These are phyloP conservation scores for Epicauta chinensis DNA, from an alignment of 1,140 invertebrate genomes.

Conservation along the genomic window DNA sequence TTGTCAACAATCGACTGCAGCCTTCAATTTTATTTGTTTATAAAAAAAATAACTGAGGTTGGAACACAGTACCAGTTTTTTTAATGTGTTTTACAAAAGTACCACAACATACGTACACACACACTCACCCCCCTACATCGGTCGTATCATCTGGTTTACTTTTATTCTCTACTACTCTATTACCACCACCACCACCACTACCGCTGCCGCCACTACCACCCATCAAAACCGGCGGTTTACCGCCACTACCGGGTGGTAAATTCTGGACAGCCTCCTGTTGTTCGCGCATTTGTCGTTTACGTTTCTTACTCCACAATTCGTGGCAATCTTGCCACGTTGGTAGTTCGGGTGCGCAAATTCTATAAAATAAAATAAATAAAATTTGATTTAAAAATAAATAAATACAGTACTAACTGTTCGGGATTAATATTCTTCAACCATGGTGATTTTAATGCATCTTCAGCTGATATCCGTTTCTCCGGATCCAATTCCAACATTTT, in stretches of 20 bases:
- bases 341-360: slow-evolving; percentile 74
- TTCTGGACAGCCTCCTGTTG: slow-evolving; percentile 58
- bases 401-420: slow-evolving; percentile 66
- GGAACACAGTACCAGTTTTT: slow-evolving; percentile 17
- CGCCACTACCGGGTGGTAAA: slow-evolving; percentile 42
- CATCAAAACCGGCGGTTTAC: slow-evolving; percentile 37
- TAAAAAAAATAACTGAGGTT: slow-evolving; percentile 18
- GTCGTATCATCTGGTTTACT: slow-evolving; percentile 46
- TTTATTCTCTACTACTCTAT: slow-evolving; percentile 39
- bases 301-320: slow-evolving; percentile 97
- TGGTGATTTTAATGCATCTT: slow-evolving; percentile 86
- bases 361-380: slow-evolving; percentile 39
- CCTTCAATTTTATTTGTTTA: not conserved
- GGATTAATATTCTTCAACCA: slow-evolving; percentile 92
- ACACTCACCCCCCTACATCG: slow-evolving; percentile 53
- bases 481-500: slow-evolving; percentile 97
- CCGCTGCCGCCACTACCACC: no score
- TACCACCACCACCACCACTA: no score
- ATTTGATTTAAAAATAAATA: not conserved
- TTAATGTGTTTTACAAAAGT: not conserved
- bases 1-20: slow-evolving; percentile 2
- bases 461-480: slow-evolving; percentile 85
- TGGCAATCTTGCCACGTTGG: slow-evolving; percentile 98
- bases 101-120: slow-evolving; percentile 1
- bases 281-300: slow-evolving; percentile 70